Conservation (phyloP, 2,113 vertebrate species). For the Tyrannus savana region DNA sequence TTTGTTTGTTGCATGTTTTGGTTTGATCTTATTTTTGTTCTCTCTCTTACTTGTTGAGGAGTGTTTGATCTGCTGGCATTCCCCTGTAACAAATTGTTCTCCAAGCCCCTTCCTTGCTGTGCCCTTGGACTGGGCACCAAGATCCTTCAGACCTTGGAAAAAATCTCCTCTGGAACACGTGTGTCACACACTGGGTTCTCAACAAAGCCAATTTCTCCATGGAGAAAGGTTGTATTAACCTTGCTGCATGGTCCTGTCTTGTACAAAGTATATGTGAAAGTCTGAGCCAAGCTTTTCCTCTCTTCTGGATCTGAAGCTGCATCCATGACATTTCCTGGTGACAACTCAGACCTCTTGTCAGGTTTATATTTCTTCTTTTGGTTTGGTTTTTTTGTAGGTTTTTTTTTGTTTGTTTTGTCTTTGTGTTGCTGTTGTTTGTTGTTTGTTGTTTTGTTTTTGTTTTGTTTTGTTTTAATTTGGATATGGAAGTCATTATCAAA, state of each 20-base stretch:
- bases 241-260: background rate
- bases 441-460: too few relatives aligned
- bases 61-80: background rate
- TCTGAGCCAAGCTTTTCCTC: background rate
- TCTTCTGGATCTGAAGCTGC: background rate
- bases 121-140: background rate
- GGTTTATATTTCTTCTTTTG: background rate
- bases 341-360: background rate
- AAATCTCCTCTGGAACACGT: background rate
- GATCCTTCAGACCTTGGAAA: background rate
- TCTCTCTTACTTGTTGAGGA: background rate
- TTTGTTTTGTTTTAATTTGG: background rate
- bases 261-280: background rate
- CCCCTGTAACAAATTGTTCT: fast-evolving
- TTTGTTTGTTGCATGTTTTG: background rate
- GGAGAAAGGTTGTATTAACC: background rate
- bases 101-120: background rate
- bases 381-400: too few relatives aligned
- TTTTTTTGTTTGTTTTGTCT: too few relatives aligned
- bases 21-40: background rate
- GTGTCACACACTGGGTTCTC: background rate
- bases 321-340: background rate
- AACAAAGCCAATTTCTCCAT: background rate
- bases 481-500: background rate
- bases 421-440: too few relatives aligned